Conservation (phyloP, 2,888 invertebrate genomes). For the Leptinotarsa tumamoca region DNA sequence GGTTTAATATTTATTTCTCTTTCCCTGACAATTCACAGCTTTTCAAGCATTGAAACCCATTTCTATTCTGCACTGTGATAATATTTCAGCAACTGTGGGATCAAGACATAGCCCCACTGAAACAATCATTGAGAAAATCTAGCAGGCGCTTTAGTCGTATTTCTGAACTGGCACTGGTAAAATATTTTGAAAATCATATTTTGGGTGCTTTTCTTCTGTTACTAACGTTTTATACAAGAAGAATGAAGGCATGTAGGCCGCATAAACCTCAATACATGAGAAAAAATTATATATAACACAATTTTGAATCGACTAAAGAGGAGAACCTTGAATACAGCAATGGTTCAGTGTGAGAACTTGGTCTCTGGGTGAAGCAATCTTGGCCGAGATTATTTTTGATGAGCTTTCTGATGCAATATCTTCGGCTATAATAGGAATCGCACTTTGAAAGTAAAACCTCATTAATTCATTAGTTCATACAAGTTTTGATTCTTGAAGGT, state of each 20-base stretch:
- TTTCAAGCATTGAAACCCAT: conserved; percentile 15
- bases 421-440: too few relatives aligned
- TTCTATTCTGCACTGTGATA: conserved; percentile 20
- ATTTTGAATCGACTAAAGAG: too few relatives aligned
- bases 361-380: too few relatives aligned
- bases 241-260: neutral
- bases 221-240: conserved; percentile 13
- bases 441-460: too few relatives aligned
- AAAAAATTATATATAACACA: too few relatives aligned
- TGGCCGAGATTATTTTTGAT: too few relatives aligned
- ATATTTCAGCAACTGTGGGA: conserved; percentile 79
- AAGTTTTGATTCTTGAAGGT: too few relatives aligned
- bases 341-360: too few relatives aligned
- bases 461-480: too few relatives aligned
- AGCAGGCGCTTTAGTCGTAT: conserved; percentile 83
- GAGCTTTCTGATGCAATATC: too few relatives aligned
- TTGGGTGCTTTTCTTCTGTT: conserved; percentile 26
- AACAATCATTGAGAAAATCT: conserved; percentile 81
- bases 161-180: conserved; percentile 80
- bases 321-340: too few relatives aligned
- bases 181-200: conserved; percentile 39
- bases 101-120: conserved; percentile 88
- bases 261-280: neutral
- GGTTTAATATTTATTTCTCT: neutral
- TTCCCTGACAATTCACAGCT: neutral